Evolutionary conservation across 2,113 vertebrate species (phyloP), one percentile per base, ranked within the genome.

Genomic region (Castor canadensis): DNA sequence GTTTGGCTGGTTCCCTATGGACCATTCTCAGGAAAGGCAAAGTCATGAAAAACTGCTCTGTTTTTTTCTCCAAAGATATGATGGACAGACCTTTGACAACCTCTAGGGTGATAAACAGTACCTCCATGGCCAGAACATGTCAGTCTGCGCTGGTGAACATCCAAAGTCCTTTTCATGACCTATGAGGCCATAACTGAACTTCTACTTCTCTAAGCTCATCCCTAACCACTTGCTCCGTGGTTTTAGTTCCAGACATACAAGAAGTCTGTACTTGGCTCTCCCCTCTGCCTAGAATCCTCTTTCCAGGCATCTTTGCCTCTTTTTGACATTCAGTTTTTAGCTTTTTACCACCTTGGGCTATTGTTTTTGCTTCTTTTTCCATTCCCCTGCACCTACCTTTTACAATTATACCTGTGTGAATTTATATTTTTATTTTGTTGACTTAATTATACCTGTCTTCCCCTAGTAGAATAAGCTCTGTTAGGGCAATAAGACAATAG

Each of bases 21-120:
- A 62, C 47, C 45, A 30, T 80, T 93, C 85, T 77, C 49, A 69
- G 73, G 64, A 93, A 94, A 94, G n/a, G 49, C 72, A 56, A 32
- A 82, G 62, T 54, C 56, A 19, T 4, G 24, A 43, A 71, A 56
- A 86, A 69, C n/a, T 66, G 28, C 26, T 85, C n/a, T 84, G n/a
- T 20, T 91, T 72, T 26, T n/a, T 75, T 76, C 80, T 90, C 82
- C 52, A 16, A 38, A 56, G 28, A 43, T 13, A 2, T 19, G 12
- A 92, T 17, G 45, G 32, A 9, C 0, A 76, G n/a, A 24, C 30
- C 38, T 75, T 4, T 15, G 15, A 45, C 49, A 79, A 13, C 15
- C 1, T 85, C 49, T 40, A 19, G 32, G 11, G 35, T 35, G 54
- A 19, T 1, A 10, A 12, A 11, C 1, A 24, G 4, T 20, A 20